Evolutionary conservation across 2,888 invertebrate genomes (phyloP), one percentile per base, ranked within the genome.

Genomic region (Orthosia gothica): DNA sequence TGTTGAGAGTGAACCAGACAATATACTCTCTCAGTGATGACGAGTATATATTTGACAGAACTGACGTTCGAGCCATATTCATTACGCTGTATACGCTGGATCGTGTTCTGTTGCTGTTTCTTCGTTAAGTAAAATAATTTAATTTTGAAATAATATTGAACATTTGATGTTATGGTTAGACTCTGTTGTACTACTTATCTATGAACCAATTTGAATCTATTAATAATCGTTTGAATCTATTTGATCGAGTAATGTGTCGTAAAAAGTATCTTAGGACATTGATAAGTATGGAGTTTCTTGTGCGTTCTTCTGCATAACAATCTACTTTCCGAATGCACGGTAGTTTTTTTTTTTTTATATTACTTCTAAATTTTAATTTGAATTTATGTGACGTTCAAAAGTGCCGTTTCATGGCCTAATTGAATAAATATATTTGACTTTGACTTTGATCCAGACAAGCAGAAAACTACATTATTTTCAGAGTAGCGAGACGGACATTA

Each of bases 21-120:
- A 83, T 89, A 63, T 91, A 91, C 76, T 83, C 89, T 15, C 86
- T 92, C 76, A 91, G 90, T 58, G 91, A 96, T 73, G 97, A 97
- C 80, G 98, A 98, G 77, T 98, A 97, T 91, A 98, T 98, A 86
- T 98, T 98, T 90, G 98, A 98, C 92, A 97, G 98, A 88, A 97
- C 97, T 67, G 98, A 98, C 92, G 97, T 98, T 71, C 97, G 97
- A 90, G 97, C 97, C 68, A 97, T 98, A 89, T 98, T 98, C 93
- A 98, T 98, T 89, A 97, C 97, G 0, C 95, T 98, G 47, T 98
- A 98, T 91, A 97, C 98, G 3, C n/a, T n/a, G n/a, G n/a, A 94
- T 98, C 81, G 98, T 98, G 26, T 98, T 98, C 93, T 98, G 98
- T 93, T 97, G 98, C 89, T 98, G 98, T 92, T 98, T 98, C 93